phyloP scores from a whole-genome alignment of 2,113 vertebrate genomes.

The Chrysemys picta region DNA sequence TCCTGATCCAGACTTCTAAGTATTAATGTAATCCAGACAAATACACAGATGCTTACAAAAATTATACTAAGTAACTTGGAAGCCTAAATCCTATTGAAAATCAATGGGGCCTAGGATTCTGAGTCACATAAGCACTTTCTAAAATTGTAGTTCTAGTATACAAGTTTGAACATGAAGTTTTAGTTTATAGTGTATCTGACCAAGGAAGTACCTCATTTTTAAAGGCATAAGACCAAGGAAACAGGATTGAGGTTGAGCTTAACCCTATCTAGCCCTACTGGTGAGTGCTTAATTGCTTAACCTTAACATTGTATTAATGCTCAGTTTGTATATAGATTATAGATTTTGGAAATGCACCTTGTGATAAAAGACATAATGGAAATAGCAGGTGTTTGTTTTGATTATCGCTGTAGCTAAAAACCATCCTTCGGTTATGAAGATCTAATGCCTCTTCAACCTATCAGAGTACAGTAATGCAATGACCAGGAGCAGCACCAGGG shows the following conservation, averaged over 20 bases:
- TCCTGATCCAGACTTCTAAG: neutral
- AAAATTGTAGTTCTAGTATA: neutral
- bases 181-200: neutral
- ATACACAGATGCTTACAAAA: neutral
- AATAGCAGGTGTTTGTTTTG: slow-evolving; percentile 11
- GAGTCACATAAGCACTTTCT: neutral
- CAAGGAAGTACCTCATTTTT: neutral
- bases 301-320: neutral
- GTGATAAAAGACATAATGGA: neutral
- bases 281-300: neutral
- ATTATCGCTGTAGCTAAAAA: slow-evolving; percentile 12
- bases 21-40: neutral
- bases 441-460: slow-evolving; percentile 1
- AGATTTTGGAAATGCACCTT: neutral
- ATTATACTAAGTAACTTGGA: neutral
- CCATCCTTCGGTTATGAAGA: neutral
- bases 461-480: neutral
- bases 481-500: no score
- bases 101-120: neutral
- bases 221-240: neutral
- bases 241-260: neutral
- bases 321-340: neutral
- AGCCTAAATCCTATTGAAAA: neutral
- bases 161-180: neutral
- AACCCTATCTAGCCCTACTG: neutral